A percentile compares a stretch with the other conserved stretches of the same genome.
Evolutionary conservation across 1,140 invertebrate species (phyloP).

Genomic region (Drosophila pachea): DNA sequence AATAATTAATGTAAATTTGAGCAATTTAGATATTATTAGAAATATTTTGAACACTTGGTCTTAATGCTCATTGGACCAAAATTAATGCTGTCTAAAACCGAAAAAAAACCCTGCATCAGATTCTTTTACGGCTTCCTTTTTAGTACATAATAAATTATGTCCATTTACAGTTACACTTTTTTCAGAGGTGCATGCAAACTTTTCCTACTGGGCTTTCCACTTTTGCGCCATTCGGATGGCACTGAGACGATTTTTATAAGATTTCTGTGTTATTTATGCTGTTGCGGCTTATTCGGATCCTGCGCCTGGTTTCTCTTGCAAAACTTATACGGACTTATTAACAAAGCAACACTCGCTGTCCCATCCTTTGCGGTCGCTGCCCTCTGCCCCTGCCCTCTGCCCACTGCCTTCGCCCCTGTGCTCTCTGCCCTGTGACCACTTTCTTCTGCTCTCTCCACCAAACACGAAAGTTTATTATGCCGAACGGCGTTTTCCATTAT

Average conservation of each 20-base stretch:
- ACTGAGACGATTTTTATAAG: slow-evolving; percentile 36
- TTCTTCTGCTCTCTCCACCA: neutral
- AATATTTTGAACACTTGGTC: no score
- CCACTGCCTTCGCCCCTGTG: no score
- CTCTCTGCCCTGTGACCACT: slow-evolving; percentile 21
- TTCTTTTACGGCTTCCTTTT: neutral
- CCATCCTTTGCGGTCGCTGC: no score
- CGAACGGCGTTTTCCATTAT: slow-evolving; percentile 66
- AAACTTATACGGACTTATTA: slow-evolving; percentile 75
- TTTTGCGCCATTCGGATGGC: slow-evolving; percentile 37
- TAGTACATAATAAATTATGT: neutral
- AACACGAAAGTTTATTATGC: slow-evolving; percentile 67
- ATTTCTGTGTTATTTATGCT: slow-evolving; percentile 60
- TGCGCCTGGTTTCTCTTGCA: slow-evolving; percentile 36
- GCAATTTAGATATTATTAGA: no score
- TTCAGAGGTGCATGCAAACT: neutral
- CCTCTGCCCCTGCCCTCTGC: no score
- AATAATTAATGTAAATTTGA: no score
- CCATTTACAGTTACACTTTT: neutral
- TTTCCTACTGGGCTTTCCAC: slow-evolving; percentile 17
- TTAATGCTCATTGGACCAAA: no score
- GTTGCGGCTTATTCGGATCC: slow-evolving; percentile 51
- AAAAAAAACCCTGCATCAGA: no score
- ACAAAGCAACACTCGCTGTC: slow-evolving; percentile 69
- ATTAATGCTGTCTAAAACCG: no score